Conservation (phyloP, 2,888 invertebrate genomes). For the Lordiphosa fenestrarum region DNA sequence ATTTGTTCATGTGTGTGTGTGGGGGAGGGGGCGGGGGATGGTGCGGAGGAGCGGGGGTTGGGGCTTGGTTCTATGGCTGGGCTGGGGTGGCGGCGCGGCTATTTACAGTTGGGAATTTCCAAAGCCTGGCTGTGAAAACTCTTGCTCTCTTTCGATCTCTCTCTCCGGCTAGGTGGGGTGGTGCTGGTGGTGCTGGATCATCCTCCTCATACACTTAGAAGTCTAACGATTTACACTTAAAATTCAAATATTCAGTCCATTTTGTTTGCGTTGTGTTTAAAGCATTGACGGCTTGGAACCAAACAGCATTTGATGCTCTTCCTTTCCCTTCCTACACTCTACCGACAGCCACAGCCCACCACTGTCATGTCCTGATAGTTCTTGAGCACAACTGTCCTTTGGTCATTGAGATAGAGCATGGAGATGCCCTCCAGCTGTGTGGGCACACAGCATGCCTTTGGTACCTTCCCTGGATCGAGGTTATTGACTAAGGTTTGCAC, state of each 20-base stretch:
- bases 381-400: constrained; percentile 97
- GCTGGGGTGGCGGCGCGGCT: constrained; percentile 35
- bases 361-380: constrained; percentile 99
- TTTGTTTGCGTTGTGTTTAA: constrained; percentile 79
- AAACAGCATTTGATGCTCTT: constrained; percentile 75
- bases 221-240: constrained; percentile 78
- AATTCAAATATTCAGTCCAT: constrained; percentile 79
- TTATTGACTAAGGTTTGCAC: constrained; percentile 98
- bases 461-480: constrained; percentile 93
- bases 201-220: constrained; percentile 66
- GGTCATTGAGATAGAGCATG: constrained; percentile 97
- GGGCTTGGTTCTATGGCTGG: constrained; percentile 1
- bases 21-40: too few relatives aligned
- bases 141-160: constrained; percentile 29
- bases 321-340: constrained; percentile 59
- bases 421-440: constrained; percentile 96
- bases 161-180: constrained; percentile 11
- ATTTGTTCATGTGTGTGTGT: constrained; percentile 54
- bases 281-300: constrained; percentile 77
- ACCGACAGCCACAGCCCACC: constrained; percentile 98
- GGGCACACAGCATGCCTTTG: constrained; percentile 98
- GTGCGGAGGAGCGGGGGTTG: background rate
- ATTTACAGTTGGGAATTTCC: constrained; percentile 47
- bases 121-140: constrained; percentile 66
- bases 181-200: constrained; percentile 36